Evolutionary conservation across 2,797 vertebrate genomes (phyloP).

Genomic region (Ceryle rudis): DNA sequence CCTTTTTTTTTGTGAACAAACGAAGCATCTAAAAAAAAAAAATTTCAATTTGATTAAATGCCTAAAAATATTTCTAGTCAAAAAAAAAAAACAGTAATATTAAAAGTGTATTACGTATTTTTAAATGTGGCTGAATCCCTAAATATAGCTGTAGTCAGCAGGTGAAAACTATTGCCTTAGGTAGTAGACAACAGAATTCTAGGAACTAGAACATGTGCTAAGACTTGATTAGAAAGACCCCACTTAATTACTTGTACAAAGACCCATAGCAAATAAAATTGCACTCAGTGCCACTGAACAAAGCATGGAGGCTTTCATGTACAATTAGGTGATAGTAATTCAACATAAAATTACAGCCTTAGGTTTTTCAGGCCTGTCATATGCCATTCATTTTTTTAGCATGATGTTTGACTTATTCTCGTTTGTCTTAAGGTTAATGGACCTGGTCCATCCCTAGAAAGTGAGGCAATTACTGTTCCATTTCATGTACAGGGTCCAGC

Average conservation of each 20-base stretch:
- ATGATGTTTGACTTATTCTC: background rate
- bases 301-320: background rate
- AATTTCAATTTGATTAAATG: too few relatives aligned
- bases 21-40: too few relatives aligned
- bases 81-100: background rate
- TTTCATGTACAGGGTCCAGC: background rate
- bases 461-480: background rate
- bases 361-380: background rate
- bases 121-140: background rate
- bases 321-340: background rate
- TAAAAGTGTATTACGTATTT: background rate
- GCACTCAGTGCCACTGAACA: background rate
- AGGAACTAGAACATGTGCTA: background rate
- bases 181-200: background rate
- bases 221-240: background rate
- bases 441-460: background rate
- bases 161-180: background rate
- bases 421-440: background rate
- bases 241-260: background rate
- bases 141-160: background rate
- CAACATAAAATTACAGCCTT: background rate
- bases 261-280: background rate
- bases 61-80: background rate
- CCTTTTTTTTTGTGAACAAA: too few relatives aligned
- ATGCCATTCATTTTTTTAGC: accelerated